phyloP scores from a whole-genome alignment of 2,113 vertebrate species.

The Ptilorrhoa leucosticta region DNA sequence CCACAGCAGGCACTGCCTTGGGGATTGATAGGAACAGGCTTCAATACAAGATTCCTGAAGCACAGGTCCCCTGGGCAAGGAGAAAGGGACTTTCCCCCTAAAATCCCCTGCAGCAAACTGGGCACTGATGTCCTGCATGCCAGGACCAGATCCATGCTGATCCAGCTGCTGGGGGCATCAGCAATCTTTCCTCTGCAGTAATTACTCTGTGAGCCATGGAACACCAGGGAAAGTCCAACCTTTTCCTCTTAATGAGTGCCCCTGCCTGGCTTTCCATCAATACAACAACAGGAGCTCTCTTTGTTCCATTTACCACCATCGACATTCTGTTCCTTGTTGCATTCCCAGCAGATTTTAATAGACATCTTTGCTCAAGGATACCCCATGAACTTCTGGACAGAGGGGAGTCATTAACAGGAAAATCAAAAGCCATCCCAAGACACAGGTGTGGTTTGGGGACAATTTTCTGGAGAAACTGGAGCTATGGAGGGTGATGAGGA shows the following conservation, averaged over 20 bases:
- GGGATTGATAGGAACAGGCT: not conserved
- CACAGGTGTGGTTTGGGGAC: not conserved
- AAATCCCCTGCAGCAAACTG: not conserved
- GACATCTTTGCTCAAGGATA: not conserved
- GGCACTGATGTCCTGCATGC: not conserved
- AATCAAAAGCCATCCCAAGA: not conserved
- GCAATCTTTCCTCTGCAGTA: not conserved
- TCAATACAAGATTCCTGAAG: not conserved
- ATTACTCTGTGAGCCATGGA: not conserved
- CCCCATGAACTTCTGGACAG: accelerated
- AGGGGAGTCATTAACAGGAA: not conserved
- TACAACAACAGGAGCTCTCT: not conserved
- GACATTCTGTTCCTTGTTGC: not conserved
- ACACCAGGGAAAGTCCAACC: not conserved
- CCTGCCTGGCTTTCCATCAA: not conserved
- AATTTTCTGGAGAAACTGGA: not conserved
- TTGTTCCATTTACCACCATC: not conserved
- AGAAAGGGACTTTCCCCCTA: not conserved
- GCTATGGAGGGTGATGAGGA: not conserved
- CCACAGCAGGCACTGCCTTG: not conserved
- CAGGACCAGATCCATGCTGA: not conserved
- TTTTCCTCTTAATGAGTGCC: not conserved
- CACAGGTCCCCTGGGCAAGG: not conserved
- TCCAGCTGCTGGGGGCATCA: not conserved
- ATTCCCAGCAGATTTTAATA: not conserved